Evolutionary conservation across 2,888 invertebrate species (phyloP), one percentile per base, ranked within the genome.

Genomic region (Drosophila pseudotakahashii): DNA sequence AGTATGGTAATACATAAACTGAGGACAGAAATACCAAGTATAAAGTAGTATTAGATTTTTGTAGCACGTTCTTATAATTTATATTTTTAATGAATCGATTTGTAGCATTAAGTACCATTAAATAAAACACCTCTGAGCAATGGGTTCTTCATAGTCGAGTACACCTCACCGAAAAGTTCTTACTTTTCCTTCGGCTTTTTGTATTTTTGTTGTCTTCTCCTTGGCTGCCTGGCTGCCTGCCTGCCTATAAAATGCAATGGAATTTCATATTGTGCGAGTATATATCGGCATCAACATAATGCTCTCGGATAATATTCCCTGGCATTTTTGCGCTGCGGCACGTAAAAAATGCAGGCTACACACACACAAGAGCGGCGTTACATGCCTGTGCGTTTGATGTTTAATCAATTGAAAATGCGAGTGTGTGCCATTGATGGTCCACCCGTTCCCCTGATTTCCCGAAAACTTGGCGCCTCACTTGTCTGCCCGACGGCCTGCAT

Each of bases 241-340:
- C 26, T 69, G 76, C 61, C 75, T 76, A 83, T 84, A 86, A 85
- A 83, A 83, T 85, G 84, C 87, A 84, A 81, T 86, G 86, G 84
- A 86, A 86, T 84, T 84, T 81, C 76, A 78, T 84, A 86, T 76
- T 70, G 68, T 69, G 67, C 64, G 61, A 71, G 52, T 76, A 47
- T 80, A 67, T 78, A 73, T 78, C 63, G 73, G 54, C 64, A 69
- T 63, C 67, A 68, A 61, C 68, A 77, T 85, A 66, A 82, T 79
- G 85, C 75, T 75, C 73, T 75, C 55, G 67, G 74, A 76, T 82
- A 85, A 82, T 82, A 73, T 79, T 78, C 78, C 73, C 59, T 58
- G 82, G 69, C 72, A 82, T 85, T 82, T 73, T 82, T 76, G 63
- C 70, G 61, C 57, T 80, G 85, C 77, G 82, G 82, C 80, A 85